Conservation (phyloP, 2,888 invertebrate species). For the Drosophila imparisetae region DNA sequence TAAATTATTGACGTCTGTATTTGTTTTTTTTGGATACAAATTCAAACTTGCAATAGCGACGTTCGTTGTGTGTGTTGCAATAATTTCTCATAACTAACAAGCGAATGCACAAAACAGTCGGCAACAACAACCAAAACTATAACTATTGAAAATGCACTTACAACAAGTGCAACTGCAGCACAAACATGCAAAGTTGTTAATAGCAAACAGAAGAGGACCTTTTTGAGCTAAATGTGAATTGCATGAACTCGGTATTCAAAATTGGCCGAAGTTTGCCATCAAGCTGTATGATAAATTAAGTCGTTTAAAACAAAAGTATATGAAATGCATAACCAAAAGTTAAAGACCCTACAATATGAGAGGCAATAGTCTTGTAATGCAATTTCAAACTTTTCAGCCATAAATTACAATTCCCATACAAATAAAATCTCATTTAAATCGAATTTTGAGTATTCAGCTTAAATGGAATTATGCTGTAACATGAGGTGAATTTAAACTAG, state of each 20-base stretch:
- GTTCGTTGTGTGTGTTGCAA: background rate
- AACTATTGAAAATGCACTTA: background rate
- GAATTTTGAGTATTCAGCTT: background rate
- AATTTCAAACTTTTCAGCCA: background rate
- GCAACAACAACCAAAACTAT: background rate
- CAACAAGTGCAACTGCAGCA: constrained; percentile 3
- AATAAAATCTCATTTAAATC: background rate
- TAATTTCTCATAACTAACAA: background rate
- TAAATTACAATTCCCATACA: background rate
- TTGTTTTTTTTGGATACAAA: background rate
- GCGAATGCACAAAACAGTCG: background rate
- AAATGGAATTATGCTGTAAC: background rate
- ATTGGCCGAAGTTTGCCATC: constrained; percentile 19
- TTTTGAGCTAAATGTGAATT: constrained; percentile 40
- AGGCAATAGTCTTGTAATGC: background rate
- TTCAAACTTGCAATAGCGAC: background rate
- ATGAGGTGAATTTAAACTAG: background rate
- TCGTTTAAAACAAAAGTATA: background rate
- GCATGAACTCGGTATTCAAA: constrained; percentile 30
- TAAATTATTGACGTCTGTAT: background rate
- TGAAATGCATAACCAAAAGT: background rate
- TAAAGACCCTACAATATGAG: background rate
- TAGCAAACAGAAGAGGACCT: background rate
- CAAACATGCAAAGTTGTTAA: background rate
- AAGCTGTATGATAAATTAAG: constrained; percentile 8